A percentile compares a stretch with the other conserved stretches of the same genome.
These are phyloP conservation scores for Agraylea sexmaculata DNA, from an alignment of 1,140 invertebrate species.

Conservation along the genomic window DNA sequence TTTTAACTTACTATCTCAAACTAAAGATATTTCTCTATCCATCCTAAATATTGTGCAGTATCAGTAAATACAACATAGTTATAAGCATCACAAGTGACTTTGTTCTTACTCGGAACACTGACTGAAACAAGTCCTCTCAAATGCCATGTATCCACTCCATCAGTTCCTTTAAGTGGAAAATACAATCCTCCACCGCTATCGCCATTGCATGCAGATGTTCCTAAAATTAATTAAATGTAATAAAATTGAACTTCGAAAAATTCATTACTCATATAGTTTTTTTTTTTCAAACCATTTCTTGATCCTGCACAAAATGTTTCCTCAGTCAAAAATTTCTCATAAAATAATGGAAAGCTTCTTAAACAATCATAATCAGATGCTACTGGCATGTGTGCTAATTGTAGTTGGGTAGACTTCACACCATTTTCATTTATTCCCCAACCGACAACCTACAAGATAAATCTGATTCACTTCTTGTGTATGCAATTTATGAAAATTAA, in stretches of 20 bases:
- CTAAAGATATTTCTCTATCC: slow-evolving; percentile 21
- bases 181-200: slow-evolving; percentile 29
- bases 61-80: slow-evolving; percentile 27
- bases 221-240: too few relatives aligned
- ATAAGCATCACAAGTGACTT: slow-evolving; percentile 25
- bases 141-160: slow-evolving; percentile 21
- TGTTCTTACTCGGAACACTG: slow-evolving; percentile 20
- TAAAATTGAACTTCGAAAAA: too few relatives aligned
- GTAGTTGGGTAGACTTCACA: slow-evolving; percentile 21
- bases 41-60: slow-evolving; percentile 22
- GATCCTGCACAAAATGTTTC: slow-evolving; percentile 29
- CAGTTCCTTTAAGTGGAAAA: slow-evolving; percentile 19
- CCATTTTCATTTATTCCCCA: slow-evolving; percentile 29
- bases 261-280: too few relatives aligned
- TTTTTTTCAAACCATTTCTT: slow-evolving; percentile 29
- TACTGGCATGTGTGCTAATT: slow-evolving; percentile 25
- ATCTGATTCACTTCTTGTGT: slow-evolving; percentile 23
- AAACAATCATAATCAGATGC: slow-evolving; percentile 25
- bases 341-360: slow-evolving; percentile 28
- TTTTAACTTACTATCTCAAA: too few relatives aligned
- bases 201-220: slow-evolving; percentile 26
- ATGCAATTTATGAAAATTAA: slow-evolving; percentile 64
- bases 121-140: slow-evolving; percentile 27
- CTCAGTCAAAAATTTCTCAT: slow-evolving; percentile 23
- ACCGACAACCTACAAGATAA: slow-evolving; percentile 27